phyloP scores from a whole-genome alignment of 2,888 invertebrate species.

The Erpobdella octoculata region DNA sequence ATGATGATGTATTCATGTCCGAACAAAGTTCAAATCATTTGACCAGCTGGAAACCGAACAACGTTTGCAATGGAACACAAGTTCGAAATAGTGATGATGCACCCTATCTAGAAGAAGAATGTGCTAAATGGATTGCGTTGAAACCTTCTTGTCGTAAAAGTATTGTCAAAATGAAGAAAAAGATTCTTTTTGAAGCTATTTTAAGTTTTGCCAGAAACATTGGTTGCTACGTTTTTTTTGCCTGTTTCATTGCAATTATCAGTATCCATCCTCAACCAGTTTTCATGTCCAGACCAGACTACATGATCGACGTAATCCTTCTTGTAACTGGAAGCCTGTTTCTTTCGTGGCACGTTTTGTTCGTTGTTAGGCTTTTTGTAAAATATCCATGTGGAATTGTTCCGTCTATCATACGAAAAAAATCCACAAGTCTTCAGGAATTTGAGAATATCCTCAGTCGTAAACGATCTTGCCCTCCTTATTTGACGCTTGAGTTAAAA shows the following conservation, averaged over 20 bases:
- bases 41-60: not conserved
- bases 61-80: not conserved
- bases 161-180: not conserved
- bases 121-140: not conserved
- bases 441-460: not conserved
- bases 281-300: not conserved
- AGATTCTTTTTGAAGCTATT: not conserved
- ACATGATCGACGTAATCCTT: not conserved
- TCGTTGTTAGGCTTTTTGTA: not conserved
- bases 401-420: too few species aligned
- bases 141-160: not conserved
- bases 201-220: slow-evolving; percentile 12
- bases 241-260: slow-evolving; percentile 3
- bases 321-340: not conserved
- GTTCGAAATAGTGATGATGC: not conserved
- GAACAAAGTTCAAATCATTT: too few species aligned
- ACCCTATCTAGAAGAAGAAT: not conserved
- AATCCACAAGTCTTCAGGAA: not conserved
- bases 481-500: slow-evolving; percentile 8
- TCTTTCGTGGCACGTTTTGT: not conserved
- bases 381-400: not conserved
- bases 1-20: not conserved
- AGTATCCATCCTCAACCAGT: slow-evolving; percentile 11
- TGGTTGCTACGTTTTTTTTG: slow-evolving; percentile 6
- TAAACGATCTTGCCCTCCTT: slow-evolving; percentile 1